phyloP scores from a whole-genome alignment of 2,888 invertebrate genomes.

The Acleris emargana region DNA sequence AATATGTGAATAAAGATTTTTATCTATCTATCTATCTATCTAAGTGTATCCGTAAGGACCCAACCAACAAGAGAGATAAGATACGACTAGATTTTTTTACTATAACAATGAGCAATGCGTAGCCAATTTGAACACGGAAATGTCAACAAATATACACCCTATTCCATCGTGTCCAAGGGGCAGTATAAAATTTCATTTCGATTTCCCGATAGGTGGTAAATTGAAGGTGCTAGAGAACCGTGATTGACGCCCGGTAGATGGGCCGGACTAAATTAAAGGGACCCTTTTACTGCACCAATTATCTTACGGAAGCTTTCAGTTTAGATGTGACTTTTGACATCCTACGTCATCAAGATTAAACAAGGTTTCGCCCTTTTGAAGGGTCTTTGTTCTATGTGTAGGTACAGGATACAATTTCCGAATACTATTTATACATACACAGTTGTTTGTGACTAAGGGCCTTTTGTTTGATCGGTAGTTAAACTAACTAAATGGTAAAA shows the following conservation, averaged over 20 bases:
- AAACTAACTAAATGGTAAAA: no score
- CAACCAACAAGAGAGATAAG: no score
- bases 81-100: no score
- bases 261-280: conserved; percentile 30
- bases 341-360: conserved; percentile 12
- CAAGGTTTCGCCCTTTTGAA: background rate
- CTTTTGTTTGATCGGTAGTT: no score
- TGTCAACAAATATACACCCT: conserved; percentile 3
- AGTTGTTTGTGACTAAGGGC: no score
- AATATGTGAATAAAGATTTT: no score
- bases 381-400: background rate
- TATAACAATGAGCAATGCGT: no score
- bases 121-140: background rate
- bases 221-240: conserved; percentile 20
- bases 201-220: conserved; percentile 29
- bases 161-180: conserved; percentile 11
- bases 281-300: conserved; percentile 31
- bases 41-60: no score
- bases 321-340: conserved; percentile 19
- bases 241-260: conserved; percentile 33
- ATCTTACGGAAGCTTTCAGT: conserved; percentile 21
- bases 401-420: no score
- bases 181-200: conserved; percentile 25
- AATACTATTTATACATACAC: no score
- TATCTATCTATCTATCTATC: no score